A percentile compares a stretch with the other conserved stretches of the same genome.
These are phyloP conservation scores for Menura novaehollandiae DNA, from an alignment of 2,113 vertebrate genomes.

Conservation along the genomic window DNA sequence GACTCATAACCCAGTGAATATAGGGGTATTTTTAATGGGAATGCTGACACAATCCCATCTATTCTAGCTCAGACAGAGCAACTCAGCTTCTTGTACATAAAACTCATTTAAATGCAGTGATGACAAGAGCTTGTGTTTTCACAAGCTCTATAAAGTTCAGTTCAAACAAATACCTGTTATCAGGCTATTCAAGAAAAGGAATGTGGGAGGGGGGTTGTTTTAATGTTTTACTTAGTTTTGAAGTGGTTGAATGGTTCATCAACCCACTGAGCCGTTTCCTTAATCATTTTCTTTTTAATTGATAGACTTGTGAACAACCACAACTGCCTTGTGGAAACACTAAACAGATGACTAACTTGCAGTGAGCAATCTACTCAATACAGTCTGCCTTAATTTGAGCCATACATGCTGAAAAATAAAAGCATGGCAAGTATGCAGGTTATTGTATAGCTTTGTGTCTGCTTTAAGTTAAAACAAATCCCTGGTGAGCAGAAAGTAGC, in stretches of 20 bases:
- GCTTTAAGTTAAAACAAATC: conserved; percentile 73
- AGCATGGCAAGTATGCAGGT: conserved; percentile 32
- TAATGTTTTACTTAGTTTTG: conserved; percentile 46
- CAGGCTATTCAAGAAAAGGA: conserved; percentile 1
- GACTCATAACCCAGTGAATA: background rate
- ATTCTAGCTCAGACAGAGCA: background rate
- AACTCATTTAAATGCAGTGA: conserved; percentile 20
- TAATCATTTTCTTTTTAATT: conserved; percentile 74
- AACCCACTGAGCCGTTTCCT: conserved; percentile 57
- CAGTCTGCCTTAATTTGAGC: conserved; percentile 73
- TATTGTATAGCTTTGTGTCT: conserved; percentile 57
- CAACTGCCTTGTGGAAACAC: conserved; percentile 71
- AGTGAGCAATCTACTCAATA: conserved; percentile 61
- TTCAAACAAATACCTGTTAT: conserved; percentile 30
- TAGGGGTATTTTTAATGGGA: background rate
- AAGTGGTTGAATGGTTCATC: conserved; percentile 62
- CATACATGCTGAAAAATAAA: conserved; percentile 65
- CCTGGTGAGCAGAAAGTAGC: conserved; percentile 59
- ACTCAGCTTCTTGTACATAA: background rate
- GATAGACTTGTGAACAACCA: conserved; percentile 77
- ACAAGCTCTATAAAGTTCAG: conserved; percentile 29
- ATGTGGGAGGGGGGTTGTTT: background rate
- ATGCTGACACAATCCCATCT: background rate
- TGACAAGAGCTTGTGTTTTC: conserved; percentile 40
- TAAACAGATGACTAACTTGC: conserved; percentile 73